These are phyloP conservation scores for Amaurobius ferox DNA, from an alignment of 2,888 invertebrate species.

Conservation along the genomic window DNA sequence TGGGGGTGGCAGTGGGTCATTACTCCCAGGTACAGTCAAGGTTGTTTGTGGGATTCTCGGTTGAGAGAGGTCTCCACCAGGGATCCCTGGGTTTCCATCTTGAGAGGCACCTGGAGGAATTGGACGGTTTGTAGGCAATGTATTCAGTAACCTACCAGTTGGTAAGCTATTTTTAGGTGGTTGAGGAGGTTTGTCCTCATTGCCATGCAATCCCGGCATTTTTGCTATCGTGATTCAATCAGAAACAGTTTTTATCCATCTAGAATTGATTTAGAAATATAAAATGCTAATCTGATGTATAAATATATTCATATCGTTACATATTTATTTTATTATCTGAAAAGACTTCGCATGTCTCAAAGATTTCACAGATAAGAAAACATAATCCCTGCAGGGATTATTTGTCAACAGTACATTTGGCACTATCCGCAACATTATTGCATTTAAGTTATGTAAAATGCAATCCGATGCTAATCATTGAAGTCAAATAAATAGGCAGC, in stretches of 20 bases:
- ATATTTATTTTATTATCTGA: constrained; percentile 62
- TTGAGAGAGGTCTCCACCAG: constrained; percentile 12
- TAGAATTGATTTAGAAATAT: neutral
- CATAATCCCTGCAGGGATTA: neutral
- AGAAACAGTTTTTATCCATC: neutral
- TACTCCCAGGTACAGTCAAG: constrained; percentile 39
- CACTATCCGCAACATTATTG: constrained; percentile 22
- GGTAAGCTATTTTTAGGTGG: neutral
- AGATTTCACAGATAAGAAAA: neutral
- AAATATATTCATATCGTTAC: neutral
- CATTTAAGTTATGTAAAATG: constrained; percentile 3
- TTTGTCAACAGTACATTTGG: constrained; percentile 30
- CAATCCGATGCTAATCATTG: neutral
- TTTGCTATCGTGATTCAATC: neutral
- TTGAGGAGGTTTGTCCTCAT: constrained; percentile 49
- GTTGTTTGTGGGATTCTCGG: constrained; percentile 27
- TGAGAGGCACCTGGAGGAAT: constrained; percentile 38
- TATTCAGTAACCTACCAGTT: neutral
- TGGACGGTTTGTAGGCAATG: constrained; percentile 42
- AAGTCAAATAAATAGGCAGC: neutral
- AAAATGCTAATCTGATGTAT: neutral
- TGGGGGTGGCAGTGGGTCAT: constrained; percentile 20
- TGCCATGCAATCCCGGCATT: constrained; percentile 48
- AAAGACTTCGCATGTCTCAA: constrained; percentile 43
- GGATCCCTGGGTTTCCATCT: neutral